Conservation (phyloP, 2,888 invertebrate genomes). For the Diarsia mendica region DNA sequence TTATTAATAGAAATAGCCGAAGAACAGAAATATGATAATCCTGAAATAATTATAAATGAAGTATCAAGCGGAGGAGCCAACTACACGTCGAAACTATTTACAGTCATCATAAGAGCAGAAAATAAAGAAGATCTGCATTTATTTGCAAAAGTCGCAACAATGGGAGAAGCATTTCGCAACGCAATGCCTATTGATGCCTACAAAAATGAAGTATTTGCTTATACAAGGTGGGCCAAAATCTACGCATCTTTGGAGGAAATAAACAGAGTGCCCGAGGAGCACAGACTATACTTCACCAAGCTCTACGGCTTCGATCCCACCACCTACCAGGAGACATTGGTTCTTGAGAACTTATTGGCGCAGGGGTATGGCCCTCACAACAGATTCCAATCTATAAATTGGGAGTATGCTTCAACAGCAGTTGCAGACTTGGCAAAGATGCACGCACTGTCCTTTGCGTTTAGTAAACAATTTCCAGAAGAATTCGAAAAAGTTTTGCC, state of each 20-base stretch:
- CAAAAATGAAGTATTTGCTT: conserved; percentile 57
- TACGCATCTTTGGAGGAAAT: conserved; percentile 60
- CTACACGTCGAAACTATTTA: conserved; percentile 74
- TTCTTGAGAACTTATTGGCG: conserved; percentile 71
- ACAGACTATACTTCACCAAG: conserved; percentile 66
- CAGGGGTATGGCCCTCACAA: conserved; percentile 71
- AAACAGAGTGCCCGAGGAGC: conserved; percentile 53
- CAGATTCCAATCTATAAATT: conserved; percentile 69
- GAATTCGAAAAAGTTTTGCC: conserved; percentile 51
- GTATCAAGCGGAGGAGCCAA: conserved; percentile 75
- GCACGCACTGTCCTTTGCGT: conserved; percentile 77
- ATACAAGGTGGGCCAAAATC: conserved; percentile 46
- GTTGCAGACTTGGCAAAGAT: conserved; percentile 72
- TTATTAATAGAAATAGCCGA: conserved; percentile 64
- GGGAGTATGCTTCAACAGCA: conserved; percentile 69
- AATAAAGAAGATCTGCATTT: conserved; percentile 69
- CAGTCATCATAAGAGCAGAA: conserved; percentile 64
- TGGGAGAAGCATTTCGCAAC: conserved; percentile 20
- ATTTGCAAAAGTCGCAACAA: conserved; percentile 75
- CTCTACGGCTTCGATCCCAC: conserved; percentile 66
- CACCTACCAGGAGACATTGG: conserved; percentile 70
- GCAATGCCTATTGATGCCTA: conserved; percentile 23
- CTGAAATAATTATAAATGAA: conserved; percentile 66
- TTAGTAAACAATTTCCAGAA: conserved; percentile 68
- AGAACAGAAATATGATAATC: conserved; percentile 66